Conservation (phyloP, 2,797 vertebrate species). For the Acrossocheilus fasciatus region DNA sequence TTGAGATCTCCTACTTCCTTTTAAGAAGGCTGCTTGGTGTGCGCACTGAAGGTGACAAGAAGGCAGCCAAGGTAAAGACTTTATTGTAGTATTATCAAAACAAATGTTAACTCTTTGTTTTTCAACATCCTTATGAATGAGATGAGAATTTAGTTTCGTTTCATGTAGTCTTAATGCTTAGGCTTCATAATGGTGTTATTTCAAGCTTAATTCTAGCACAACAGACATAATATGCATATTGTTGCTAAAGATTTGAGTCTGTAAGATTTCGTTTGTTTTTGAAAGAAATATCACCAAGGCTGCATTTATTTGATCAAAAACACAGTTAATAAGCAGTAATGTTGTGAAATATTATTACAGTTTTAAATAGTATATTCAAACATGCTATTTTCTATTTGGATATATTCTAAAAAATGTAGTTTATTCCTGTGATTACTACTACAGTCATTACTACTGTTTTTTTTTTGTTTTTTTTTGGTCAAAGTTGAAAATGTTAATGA, state of each 20-base stretch:
- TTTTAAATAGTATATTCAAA: too few relatives aligned
- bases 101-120: not conserved
- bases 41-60: slow-evolving; percentile 98
- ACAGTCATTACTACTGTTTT: too few relatives aligned
- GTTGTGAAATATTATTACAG: not conserved
- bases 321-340: not conserved
- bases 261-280: not conserved
- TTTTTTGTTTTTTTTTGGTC: too few relatives aligned
- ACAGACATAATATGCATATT: too few relatives aligned
- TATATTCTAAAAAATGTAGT: too few relatives aligned
- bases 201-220: too few relatives aligned
- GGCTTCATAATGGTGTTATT: too few relatives aligned
- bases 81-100: not conserved
- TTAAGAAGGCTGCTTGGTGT: slow-evolving; percentile 93
- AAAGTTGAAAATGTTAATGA: too few relatives aligned
- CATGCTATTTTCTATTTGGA: too few relatives aligned
- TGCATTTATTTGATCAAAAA: not conserved
- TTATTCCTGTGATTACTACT: too few relatives aligned
- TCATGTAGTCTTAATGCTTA: not conserved
- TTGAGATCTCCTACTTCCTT: slow-evolving; percentile 98
- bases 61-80: slow-evolving; percentile 91
- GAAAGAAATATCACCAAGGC: not conserved
- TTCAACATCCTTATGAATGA: not conserved
- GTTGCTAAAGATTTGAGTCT: too few relatives aligned
- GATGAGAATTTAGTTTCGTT: not conserved